A percentile compares a stretch with the other conserved stretches of the same genome.
phyloP scores from a whole-genome alignment of 2,113 vertebrate genomes.

The Naja naja region DNA sequence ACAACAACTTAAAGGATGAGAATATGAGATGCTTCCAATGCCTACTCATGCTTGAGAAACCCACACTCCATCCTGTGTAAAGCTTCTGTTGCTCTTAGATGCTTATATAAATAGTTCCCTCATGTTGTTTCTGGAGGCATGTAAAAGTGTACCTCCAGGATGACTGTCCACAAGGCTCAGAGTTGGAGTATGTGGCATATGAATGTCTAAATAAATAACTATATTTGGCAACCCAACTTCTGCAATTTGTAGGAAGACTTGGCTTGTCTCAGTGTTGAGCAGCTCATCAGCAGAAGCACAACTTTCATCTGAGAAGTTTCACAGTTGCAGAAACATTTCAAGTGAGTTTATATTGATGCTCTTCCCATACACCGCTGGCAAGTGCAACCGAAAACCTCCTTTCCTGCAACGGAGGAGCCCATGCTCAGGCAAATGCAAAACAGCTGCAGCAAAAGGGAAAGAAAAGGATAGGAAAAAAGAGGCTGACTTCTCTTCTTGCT shows the following conservation, averaged over 20 bases:
- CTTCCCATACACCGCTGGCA: not conserved
- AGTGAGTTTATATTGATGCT: not conserved
- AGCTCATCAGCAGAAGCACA: not conserved
- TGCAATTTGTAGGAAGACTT: not conserved
- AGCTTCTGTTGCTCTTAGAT: not conserved
- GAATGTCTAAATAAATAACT: not conserved
- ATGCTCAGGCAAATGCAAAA: not conserved
- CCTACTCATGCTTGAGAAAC: not conserved
- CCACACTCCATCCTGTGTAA: not conserved
- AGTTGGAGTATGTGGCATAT: not conserved
- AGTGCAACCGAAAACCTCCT: not conserved
- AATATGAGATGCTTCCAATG: not conserved
- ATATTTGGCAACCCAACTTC: not conserved
- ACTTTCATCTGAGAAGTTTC: not conserved
- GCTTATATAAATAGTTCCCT: not conserved
- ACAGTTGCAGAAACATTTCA: not conserved
- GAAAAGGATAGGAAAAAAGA: fast-evolving
- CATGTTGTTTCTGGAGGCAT: not conserved
- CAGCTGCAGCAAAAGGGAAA: not conserved
- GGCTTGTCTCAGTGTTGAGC: not conserved
- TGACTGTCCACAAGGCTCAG: not conserved
- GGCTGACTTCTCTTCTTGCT: not conserved
- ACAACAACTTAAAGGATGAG: not conserved
- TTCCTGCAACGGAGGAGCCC: not conserved
- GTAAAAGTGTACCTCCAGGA: not conserved